Evolutionary conservation across 2,797 vertebrate species (phyloP).

Genomic region (Helostoma temminkii): DNA sequence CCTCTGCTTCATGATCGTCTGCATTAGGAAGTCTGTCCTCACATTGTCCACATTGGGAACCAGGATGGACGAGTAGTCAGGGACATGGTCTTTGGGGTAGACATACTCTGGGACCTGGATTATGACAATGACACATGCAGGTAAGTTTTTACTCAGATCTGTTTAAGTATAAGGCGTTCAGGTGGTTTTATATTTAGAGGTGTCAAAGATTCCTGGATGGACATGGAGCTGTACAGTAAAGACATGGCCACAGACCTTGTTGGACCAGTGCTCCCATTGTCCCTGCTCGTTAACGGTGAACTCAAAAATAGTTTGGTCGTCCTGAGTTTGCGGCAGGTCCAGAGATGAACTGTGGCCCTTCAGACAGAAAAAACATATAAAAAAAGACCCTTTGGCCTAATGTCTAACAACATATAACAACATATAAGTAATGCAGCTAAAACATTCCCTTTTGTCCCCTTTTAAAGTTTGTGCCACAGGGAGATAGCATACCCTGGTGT

Average conservation of each 20-base stretch:
- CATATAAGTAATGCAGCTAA: no score
- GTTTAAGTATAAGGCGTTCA: not conserved
- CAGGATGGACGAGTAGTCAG: constrained; percentile 87
- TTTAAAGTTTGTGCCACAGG: no score
- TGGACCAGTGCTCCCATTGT: constrained; percentile 88
- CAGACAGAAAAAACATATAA: constrained; percentile 7
- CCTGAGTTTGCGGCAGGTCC: constrained; percentile 82
- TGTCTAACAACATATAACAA: no score
- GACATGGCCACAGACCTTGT: constrained; percentile 76
- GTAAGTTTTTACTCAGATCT: no score
- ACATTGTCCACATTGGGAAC: constrained; percentile 90
- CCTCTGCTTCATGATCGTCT: constrained; percentile 85
- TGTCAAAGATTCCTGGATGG: not conserved
- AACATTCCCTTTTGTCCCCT: no score
- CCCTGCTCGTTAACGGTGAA: constrained; percentile 82
- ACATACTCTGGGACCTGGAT: constrained; percentile 81
- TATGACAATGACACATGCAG: no score
- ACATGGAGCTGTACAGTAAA: not conserved
- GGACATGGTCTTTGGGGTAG: constrained; percentile 86
- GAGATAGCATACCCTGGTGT: no score
- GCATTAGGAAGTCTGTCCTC: constrained; percentile 86
- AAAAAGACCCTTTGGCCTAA: no score
- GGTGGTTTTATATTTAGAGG: not conserved
- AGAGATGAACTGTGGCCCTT: constrained; percentile 72
- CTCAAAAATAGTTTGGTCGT: constrained; percentile 87